These are phyloP conservation scores for Macrotrachela quadricornifera DNA, from an alignment of 1,140 invertebrate genomes.

Conservation along the genomic window DNA sequence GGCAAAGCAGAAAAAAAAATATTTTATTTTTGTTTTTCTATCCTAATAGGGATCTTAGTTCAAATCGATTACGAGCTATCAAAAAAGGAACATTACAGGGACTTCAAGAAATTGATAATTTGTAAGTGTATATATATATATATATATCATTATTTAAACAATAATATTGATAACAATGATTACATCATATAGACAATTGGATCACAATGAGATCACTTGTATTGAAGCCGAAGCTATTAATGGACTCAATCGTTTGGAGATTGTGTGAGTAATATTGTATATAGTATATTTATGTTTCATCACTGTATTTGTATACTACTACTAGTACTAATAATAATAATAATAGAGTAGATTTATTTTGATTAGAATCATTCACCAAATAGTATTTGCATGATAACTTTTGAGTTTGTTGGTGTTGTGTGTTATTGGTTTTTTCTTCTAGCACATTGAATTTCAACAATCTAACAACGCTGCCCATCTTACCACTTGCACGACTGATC, in stretches of 20 bases:
- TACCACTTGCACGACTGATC: conserved; percentile 56
- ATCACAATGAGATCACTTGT: conserved; percentile 2
- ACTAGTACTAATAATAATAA: neutral
- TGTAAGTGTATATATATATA: neutral
- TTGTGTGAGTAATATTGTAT: neutral
- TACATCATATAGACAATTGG: neutral
- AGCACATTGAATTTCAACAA: conserved; percentile 85
- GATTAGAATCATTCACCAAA: too few species aligned
- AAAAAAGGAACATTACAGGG: neutral
- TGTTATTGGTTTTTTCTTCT: conserved; percentile 13
- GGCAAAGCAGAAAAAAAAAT: neutral
- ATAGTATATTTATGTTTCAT: neutral
- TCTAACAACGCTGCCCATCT: conserved; percentile 50
- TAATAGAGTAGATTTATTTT: neutral
- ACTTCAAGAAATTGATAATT: neutral
- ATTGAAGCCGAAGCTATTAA: neutral
- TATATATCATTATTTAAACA: neutral
- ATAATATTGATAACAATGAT: neutral
- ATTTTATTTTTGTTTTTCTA: neutral
- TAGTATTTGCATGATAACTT: too few species aligned
- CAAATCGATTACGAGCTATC: neutral
- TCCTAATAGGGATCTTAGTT: conserved; percentile 1
- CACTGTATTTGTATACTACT: neutral
- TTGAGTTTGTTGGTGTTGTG: neutral
- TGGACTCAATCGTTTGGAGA: neutral